Evolutionary conservation across 2,888 invertebrate species (phyloP).

Genomic region (Eristalis pertinax): DNA sequence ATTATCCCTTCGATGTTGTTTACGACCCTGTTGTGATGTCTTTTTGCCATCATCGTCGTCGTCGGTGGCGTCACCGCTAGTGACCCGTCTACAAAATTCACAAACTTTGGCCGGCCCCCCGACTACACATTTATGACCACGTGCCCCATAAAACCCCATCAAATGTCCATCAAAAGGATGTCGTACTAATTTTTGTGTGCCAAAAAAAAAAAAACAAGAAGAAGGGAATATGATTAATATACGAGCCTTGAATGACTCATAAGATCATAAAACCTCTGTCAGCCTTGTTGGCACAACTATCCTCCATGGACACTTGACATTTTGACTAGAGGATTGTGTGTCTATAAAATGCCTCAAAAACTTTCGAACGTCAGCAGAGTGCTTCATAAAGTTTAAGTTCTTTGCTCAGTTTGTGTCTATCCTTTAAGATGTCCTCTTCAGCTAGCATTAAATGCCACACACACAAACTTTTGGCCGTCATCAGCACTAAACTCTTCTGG

Average conservation of each 20-base stretch:
- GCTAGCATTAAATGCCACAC: neutral
- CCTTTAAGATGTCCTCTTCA: constrained; percentile 19
- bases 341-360: neutral
- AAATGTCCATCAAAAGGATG: neutral
- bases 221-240: neutral
- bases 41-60: neutral
- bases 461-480: constrained; percentile 31
- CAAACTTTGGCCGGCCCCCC: neutral
- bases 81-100: neutral
- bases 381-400: constrained; percentile 44
- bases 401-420: constrained; percentile 30
- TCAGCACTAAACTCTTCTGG: constrained; percentile 35
- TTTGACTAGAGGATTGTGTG: neutral
- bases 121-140: neutral
- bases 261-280: neutral
- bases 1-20: neutral
- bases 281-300: neutral
- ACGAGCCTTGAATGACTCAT: neutral
- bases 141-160: neutral
- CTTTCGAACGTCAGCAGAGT: neutral
- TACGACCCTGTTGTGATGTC: neutral
- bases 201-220: neutral
- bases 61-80: neutral
- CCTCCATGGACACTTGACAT: neutral
- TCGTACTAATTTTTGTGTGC: neutral